Evolutionary conservation across 2,797 vertebrate genomes (phyloP).

Genomic region (Odontamblyopus rebecca): DNA sequence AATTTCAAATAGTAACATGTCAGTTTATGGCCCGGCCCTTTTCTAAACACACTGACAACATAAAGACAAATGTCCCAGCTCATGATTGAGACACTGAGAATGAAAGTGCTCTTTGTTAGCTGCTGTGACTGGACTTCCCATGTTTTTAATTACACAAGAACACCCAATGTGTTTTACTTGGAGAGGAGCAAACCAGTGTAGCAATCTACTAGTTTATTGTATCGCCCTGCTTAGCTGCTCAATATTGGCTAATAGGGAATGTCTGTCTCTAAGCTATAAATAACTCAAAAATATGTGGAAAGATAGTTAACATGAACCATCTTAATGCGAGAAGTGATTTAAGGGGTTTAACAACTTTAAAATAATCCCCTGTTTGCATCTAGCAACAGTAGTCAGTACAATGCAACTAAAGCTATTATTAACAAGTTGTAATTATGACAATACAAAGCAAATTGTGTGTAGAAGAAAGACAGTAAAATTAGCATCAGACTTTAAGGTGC

Average conservation of each 20-base stretch:
- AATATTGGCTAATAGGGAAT: not conserved
- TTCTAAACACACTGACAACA: slow-evolving; percentile 13
- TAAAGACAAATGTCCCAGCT: slow-evolving; percentile 17
- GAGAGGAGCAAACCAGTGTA: not conserved
- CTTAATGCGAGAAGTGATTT: no score
- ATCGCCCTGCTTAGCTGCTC: not conserved
- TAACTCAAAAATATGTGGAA: no score
- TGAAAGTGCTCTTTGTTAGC: slow-evolving; percentile 21
- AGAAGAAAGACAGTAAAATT: no score
- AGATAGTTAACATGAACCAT: no score
- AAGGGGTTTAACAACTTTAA: no score
- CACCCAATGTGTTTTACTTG: not conserved
- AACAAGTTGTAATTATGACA: no score
- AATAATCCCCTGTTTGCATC: no score
- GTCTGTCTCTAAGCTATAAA: not conserved
- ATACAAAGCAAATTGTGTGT: no score
- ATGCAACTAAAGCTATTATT: no score
- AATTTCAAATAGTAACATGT: slow-evolving; percentile 33
- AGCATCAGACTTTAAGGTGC: no score
- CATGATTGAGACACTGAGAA: slow-evolving; percentile 36
- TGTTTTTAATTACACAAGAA: slow-evolving; percentile 26
- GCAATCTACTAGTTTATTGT: not conserved
- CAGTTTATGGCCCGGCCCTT: slow-evolving; percentile 22
- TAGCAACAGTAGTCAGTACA: no score
- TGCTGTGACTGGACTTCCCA: slow-evolving; percentile 7